Conservation (phyloP, 2,888 invertebrate species). For the Dinocampus coccinellae region DNA sequence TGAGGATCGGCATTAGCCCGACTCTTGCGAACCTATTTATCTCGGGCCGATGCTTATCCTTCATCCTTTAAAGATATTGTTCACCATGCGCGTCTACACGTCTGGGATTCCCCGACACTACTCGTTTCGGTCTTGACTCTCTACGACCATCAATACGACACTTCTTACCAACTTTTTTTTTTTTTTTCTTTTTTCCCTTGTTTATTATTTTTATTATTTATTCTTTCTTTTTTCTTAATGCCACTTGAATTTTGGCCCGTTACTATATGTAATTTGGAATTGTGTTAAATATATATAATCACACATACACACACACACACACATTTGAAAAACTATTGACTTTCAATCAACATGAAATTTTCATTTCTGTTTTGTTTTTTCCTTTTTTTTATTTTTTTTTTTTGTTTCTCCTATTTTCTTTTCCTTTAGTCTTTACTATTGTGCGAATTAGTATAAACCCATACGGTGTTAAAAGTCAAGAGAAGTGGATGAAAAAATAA, state of each 20-base stretch:
- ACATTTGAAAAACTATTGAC: conserved; percentile 4
- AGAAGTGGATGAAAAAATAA: background rate
- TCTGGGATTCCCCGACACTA: conserved; percentile 31
- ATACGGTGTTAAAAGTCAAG: conserved; percentile 17
- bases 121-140: conserved; percentile 17
- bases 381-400: background rate
- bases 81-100: background rate
- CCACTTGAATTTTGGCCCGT: conserved; percentile 1
- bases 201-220: too few species aligned
- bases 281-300: background rate
- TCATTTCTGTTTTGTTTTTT: too few species aligned
- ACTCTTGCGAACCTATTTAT: conserved; percentile 44
- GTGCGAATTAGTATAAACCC: conserved; percentile 19
- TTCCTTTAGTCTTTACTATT: too few species aligned
- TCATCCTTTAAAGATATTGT: conserved; percentile 29
- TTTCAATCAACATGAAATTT: background rate
- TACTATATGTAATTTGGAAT: too few species aligned
- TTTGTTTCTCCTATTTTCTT: too few species aligned
- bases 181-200: background rate
- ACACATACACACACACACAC: background rate
- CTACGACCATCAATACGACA: background rate
- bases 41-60: conserved; percentile 47
- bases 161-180: background rate
- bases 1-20: conserved; percentile 18
- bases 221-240: too few species aligned